A percentile compares a stretch with the other conserved stretches of the same genome.
Evolutionary conservation across 2,888 invertebrate genomes (phyloP).

Genomic region (Lumbricus terrestris): DNA sequence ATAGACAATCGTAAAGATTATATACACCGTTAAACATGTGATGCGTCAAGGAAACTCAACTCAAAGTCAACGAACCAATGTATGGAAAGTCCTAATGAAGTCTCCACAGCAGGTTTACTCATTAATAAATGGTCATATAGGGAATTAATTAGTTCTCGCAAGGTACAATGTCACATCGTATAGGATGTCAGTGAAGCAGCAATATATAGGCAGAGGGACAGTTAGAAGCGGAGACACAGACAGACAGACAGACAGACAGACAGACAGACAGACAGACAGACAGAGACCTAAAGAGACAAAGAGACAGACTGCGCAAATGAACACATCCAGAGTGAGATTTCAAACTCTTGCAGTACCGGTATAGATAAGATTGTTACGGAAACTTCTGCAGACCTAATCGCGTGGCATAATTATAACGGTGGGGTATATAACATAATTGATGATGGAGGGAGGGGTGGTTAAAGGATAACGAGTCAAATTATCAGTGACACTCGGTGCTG

Average conservation of each 20-base stretch:
- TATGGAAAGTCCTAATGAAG: not conserved
- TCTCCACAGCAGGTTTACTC: not conserved
- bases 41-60: not conserved
- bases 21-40: too few relatives aligned
- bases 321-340: not conserved
- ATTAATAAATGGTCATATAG: not conserved
- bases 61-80: not conserved
- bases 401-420: not conserved
- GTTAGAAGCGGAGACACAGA: not conserved
- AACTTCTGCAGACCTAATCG: not conserved
- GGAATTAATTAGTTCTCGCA: not conserved
- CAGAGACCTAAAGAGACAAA: too few relatives aligned
- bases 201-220: not conserved
- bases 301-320: not conserved
- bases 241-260: too few relatives aligned
- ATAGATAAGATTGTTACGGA: not conserved
- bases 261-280: too few relatives aligned
- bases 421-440: not conserved
- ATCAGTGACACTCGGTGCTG: not conserved
- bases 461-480: not conserved
- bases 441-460: not conserved
- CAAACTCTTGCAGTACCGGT: not conserved
- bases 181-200: not conserved
- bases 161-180: not conserved
- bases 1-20: not conserved